phyloP scores from a whole-genome alignment of 2,888 invertebrate species.

The Acanthoscelides obtectus region DNA sequence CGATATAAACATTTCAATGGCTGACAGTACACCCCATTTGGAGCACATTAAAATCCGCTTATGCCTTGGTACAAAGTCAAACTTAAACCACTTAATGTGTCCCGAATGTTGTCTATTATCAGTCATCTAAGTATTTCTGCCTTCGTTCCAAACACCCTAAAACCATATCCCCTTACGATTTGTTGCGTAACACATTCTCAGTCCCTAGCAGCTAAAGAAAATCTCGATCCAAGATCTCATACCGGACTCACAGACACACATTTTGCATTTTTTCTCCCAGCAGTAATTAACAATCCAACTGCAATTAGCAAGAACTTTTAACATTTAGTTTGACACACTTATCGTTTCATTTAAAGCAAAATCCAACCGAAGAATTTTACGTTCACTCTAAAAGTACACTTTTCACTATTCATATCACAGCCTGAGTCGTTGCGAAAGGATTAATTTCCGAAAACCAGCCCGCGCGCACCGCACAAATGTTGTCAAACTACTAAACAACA shows the following conservation, averaged over 20 bases:
- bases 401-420: constrained; percentile 9
- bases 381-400: constrained; percentile 20
- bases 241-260: neutral
- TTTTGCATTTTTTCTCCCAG: neutral
- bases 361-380: constrained; percentile 14
- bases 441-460: neutral
- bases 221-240: neutral
- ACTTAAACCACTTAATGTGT: too few relatives aligned
- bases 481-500: constrained; percentile 32
- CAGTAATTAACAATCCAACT: constrained; percentile 3
- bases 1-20: too few relatives aligned
- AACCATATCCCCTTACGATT: neutral
- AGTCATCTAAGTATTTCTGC: too few relatives aligned
- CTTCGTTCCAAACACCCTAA: too few relatives aligned
- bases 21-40: too few relatives aligned
- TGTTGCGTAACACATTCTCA: neutral
- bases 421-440: neutral
- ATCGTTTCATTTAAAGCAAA: constrained; percentile 11
- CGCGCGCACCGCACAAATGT: neutral
- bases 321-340: constrained; percentile 24
- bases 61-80: too few relatives aligned
- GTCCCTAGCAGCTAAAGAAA: neutral
- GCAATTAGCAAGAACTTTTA: constrained; percentile 5
- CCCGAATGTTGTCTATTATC: too few relatives aligned
- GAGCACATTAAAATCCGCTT: too few relatives aligned